These are phyloP conservation scores for Drosophila equinoxialis DNA, from an alignment of 1,140 invertebrate genomes.

Conservation along the genomic window DNA sequence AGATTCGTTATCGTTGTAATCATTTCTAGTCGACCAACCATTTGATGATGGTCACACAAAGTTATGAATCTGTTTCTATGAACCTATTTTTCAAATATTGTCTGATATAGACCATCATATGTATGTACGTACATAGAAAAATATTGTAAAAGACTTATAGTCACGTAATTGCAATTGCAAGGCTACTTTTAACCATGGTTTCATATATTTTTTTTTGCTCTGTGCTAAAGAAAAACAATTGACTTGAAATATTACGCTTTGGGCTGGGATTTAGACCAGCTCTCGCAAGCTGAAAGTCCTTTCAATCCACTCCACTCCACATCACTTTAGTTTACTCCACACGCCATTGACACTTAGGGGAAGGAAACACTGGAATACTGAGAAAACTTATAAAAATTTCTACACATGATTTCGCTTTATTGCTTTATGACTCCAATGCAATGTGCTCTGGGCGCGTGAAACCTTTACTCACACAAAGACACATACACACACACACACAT, in stretches of 20 bases:
- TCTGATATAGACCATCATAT: no score
- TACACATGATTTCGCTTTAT: constrained; percentile 63
- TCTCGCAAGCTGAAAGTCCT: constrained; percentile 36
- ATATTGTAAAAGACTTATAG: neutral
- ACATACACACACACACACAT: neutral
- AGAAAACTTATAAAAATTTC: constrained; percentile 58
- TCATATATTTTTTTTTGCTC: neutral
- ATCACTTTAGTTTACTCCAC: constrained; percentile 4
- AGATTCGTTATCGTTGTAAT: no score
- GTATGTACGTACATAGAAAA: neutral
- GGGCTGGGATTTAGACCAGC: constrained; percentile 43
- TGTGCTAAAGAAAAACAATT: constrained; percentile 40
- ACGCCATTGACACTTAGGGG: constrained; percentile 20
- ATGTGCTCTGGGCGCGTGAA: constrained; percentile 5
- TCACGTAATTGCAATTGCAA: constrained; percentile 14
- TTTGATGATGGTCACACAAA: no score
- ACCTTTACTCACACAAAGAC: neutral
- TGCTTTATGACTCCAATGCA: constrained; percentile 50
- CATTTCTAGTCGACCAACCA: no score
- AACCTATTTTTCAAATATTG: no score
- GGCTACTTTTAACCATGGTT: neutral
- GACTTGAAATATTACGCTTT: constrained; percentile 46
- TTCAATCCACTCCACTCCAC: constrained; percentile 11
- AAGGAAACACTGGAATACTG: constrained; percentile 17
- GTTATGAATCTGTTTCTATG: no score